phyloP scores from a whole-genome alignment of 2,113 vertebrate species.

The Peucedramus taeniatus region DNA sequence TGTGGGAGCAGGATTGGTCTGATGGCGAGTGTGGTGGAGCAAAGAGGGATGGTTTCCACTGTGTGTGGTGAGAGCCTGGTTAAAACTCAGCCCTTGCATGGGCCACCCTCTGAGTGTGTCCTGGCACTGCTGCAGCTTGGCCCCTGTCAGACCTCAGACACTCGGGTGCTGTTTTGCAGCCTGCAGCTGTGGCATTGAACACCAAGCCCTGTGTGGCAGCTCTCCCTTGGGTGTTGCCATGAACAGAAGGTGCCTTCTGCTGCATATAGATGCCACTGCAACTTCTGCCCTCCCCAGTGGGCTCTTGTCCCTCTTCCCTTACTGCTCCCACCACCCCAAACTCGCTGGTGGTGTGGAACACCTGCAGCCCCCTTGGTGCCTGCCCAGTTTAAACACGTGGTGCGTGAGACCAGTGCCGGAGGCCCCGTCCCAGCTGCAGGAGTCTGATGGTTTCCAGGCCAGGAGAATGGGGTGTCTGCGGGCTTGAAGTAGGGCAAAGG shows the following conservation, averaged over 20 bases:
- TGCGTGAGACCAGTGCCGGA: rapidly evolving
- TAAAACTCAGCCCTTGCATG: background rate
- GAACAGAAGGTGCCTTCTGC: background rate
- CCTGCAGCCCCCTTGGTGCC: rapidly evolving
- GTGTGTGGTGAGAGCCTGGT: background rate
- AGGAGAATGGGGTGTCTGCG: rapidly evolving
- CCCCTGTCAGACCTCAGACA: background rate
- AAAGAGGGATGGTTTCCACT: background rate
- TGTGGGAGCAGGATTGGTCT: background rate
- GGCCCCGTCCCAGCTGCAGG: rapidly evolving
- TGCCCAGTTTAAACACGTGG: rapidly evolving
- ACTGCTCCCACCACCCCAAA: background rate
- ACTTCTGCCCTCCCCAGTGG: rapidly evolving
- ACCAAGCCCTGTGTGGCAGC: rapidly evolving
- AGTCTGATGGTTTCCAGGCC: background rate
- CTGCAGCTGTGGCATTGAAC: background rate
- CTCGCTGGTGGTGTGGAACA: rapidly evolving
- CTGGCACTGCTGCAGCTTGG: background rate
- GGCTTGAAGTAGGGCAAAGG: background rate
- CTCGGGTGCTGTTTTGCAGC: background rate
- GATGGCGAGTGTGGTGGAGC: background rate
- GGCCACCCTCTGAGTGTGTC: background rate
- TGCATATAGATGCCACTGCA: background rate
- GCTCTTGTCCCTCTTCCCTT: background rate
- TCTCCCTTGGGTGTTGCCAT: background rate